phyloP scores from a whole-genome alignment of 2,797 vertebrate species.

The Bradypodion ventrale region DNA sequence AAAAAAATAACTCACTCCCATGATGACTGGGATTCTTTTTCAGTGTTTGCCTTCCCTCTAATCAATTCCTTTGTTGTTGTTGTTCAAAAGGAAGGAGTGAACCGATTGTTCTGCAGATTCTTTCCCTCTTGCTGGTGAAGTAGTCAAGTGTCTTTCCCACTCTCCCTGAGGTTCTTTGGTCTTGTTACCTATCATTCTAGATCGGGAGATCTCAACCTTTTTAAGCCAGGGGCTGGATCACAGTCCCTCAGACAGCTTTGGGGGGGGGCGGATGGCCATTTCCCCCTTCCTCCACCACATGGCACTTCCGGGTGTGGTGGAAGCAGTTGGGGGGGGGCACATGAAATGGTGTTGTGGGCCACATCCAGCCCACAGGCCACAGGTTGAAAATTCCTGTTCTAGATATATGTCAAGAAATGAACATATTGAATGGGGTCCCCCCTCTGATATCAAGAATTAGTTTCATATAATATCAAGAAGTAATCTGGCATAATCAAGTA shows the following conservation, averaged over 20 bases:
- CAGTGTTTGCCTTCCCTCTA: constrained; percentile 57
- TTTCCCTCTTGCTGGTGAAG: constrained; percentile 57
- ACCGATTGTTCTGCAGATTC: constrained; percentile 40
- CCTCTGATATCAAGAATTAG: background rate
- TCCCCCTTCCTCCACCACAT: too few relatives aligned
- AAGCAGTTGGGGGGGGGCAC: too few relatives aligned
- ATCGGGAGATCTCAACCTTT: too few relatives aligned
- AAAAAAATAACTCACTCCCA: constrained; percentile 43
- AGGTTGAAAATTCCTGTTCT: too few relatives aligned
- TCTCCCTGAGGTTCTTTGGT: constrained; percentile 47
- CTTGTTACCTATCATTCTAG: constrained; percentile 43
- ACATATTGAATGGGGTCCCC: constrained; percentile 25
- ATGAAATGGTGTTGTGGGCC: too few relatives aligned
- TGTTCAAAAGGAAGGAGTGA: constrained; percentile 60
- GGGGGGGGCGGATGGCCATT: too few relatives aligned
- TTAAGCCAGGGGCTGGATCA: too few relatives aligned
- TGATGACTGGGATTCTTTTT: constrained; percentile 51
- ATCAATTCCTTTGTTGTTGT: constrained; percentile 66
- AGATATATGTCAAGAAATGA: constrained; percentile 48
- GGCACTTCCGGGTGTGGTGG: too few relatives aligned
- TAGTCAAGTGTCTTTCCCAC: constrained; percentile 38
- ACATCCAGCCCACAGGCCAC: too few relatives aligned
- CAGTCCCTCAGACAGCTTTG: too few relatives aligned
- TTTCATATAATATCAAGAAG: background rate
- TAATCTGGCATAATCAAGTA: background rate